These are phyloP conservation scores for Lutjanus erythropterus DNA, from an alignment of 2,113 vertebrate genomes.

Conservation along the genomic window DNA sequence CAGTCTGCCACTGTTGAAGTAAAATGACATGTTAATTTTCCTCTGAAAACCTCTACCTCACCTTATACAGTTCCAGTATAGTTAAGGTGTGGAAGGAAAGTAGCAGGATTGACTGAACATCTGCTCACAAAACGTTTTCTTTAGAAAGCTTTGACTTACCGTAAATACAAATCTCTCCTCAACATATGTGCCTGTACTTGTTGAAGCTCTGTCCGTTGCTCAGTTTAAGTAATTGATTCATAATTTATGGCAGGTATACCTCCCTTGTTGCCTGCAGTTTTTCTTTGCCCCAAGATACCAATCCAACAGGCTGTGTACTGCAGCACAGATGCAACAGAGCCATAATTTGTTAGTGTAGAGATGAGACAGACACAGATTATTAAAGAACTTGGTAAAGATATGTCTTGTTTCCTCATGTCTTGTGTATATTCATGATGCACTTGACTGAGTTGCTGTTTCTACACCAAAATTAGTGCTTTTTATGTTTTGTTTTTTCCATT, in stretches of 20 bases:
- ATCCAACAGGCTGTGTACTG: conserved; percentile 19
- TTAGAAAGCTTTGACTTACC: not conserved
- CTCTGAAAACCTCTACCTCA: not conserved
- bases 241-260: conserved; percentile 38
- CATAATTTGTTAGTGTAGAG: not conserved
- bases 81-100: conserved; percentile 45
- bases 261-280: conserved; percentile 36
- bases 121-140: not conserved
- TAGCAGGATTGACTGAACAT: conserved; percentile 18
- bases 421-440: not conserved
- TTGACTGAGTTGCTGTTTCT: no score
- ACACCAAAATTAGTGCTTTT: no score
- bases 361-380: not conserved
- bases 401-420: not conserved
- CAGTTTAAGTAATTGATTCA: conserved; percentile 53
- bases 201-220: conserved; percentile 43
- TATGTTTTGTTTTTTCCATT: no score
- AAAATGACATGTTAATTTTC: not conserved
- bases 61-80: not conserved
- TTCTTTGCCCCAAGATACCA: conserved; percentile 42
- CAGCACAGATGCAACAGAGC: not conserved
- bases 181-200: conserved; percentile 44
- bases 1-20: not conserved
- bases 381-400: not conserved
- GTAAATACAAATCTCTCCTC: not conserved